Percentiles rank a stretch among this genome's conserved stretches.
These are phyloP conservation scores for Bombycilla garrulus DNA, from an alignment of 2,113 vertebrate species.

Conservation along the genomic window DNA sequence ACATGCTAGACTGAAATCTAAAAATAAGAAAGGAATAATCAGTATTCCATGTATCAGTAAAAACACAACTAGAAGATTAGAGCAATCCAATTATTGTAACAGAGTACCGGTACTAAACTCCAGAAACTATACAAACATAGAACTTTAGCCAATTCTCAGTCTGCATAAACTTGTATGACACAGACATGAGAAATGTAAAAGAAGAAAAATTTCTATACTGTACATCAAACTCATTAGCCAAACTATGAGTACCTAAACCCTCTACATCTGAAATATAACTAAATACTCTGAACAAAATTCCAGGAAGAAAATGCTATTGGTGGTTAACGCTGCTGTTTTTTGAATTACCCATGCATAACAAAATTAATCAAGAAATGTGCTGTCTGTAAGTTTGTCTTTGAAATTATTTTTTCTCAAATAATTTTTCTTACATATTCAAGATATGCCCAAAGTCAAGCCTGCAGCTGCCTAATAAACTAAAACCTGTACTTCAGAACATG, in stretches of 20 bases:
- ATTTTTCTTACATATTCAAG: neutral
- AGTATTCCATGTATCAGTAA: neutral
- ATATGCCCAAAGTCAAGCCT: neutral
- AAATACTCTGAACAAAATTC: neutral
- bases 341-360: neutral
- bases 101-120: neutral
- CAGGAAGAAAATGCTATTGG: neutral
- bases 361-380: neutral
- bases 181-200: neutral
- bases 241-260: neutral
- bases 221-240: neutral
- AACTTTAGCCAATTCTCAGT: neutral
- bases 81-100: neutral
- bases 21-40: neutral
- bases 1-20: neutral
- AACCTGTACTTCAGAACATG: neutral
- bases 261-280: neutral
- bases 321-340: neutral
- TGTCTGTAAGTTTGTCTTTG: neutral
- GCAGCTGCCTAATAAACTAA: neutral
- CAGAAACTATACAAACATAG: neutral
- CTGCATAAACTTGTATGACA: conserved; percentile 3
- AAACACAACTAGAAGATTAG: neutral
- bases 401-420: neutral
- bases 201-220: neutral